Conservation (phyloP, 2,888 invertebrate species). For the Limenitis camilla region DNA sequence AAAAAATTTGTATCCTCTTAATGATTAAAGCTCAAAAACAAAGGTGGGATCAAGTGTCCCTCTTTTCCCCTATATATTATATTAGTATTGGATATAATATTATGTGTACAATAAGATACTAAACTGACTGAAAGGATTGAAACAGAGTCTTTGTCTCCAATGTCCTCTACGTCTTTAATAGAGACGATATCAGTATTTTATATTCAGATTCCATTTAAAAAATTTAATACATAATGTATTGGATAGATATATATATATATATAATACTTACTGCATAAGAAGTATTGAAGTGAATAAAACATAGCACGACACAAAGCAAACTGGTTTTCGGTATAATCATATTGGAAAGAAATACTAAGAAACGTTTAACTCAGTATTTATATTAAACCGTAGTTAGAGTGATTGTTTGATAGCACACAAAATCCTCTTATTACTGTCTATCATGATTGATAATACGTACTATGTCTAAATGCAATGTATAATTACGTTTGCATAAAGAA, state of each 20-base stretch:
- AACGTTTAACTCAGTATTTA: constrained; percentile 8
- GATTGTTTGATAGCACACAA: constrained; percentile 40
- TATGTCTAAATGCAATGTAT: constrained; percentile 12
- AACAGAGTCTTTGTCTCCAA: too few species aligned
- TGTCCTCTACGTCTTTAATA: too few species aligned
- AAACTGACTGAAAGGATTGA: too few species aligned
- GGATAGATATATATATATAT: not conserved
- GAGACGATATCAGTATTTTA: too few species aligned
- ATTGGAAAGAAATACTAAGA: not conserved
- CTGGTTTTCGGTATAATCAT: not conserved
- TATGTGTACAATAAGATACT: too few species aligned
- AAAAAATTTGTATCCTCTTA: too few species aligned
- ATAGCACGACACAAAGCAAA: constrained; percentile 1
- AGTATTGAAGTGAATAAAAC: not conserved
- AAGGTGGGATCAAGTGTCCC: too few species aligned
- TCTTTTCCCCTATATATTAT: too few species aligned
- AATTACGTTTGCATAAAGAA: too few species aligned
- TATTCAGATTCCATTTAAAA: not conserved
- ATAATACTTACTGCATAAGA: constrained; percentile 12
- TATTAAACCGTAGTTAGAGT: constrained; percentile 13
- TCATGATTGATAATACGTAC: not conserved
- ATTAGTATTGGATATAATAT: too few species aligned
- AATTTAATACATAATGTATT: not conserved
- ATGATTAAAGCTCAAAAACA: too few species aligned
- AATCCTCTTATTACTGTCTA: constrained; percentile 32